A percentile compares a stretch with the other conserved stretches of the same genome.
phyloP scores from a whole-genome alignment of 2,113 vertebrate genomes.

The human region GRCh38 chr11:111980501-111981000 shows the following conservation, averaged over 20 bases:
- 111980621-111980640: background rate
- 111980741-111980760: constrained; percentile 91
- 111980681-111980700: background rate
- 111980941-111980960: background rate
- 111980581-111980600: constrained; percentile 6
- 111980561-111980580: background rate
- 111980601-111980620: background rate
- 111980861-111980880: background rate
- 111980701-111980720: constrained; percentile 57
- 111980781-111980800: constrained; percentile 85
- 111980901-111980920: background rate
- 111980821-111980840: constrained; percentile 82
- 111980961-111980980: background rate
- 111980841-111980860: constrained; percentile 83
- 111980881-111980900: background rate
- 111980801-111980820: constrained; percentile 83
- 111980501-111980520: background rate
- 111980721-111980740: constrained; percentile 83
- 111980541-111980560: constrained; percentile 32
- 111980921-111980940: background rate
- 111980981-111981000: background rate
- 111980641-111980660: background rate
- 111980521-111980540: background rate
- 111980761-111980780: constrained; percentile 86
- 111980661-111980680: constrained; percentile 25